Evolutionary conservation across 2,113 vertebrate species (phyloP).

Genomic region (Hypomesus transpacificus): DNA sequence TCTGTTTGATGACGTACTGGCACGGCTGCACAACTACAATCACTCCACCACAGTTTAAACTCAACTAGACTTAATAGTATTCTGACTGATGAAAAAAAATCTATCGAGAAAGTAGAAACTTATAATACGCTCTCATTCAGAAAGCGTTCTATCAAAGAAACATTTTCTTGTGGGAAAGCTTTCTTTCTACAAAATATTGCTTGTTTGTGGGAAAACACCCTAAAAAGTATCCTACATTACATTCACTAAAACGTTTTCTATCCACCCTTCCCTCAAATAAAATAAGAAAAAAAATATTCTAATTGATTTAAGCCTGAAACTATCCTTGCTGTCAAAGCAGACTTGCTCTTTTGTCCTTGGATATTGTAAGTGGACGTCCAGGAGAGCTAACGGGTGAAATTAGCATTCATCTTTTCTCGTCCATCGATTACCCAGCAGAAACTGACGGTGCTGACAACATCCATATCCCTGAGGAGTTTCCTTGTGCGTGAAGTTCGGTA

Average conservation of each 20-base stretch:
- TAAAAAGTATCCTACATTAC: no score
- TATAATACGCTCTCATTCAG: not conserved
- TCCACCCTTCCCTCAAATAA: not conserved
- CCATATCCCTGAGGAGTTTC: slow-evolving; percentile 31
- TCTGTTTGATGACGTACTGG: slow-evolving; percentile 6
- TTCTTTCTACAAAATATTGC: no score
- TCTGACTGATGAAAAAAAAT: no score
- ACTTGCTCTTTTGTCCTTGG: slow-evolving; percentile 43
- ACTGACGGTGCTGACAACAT: slow-evolving; percentile 34
- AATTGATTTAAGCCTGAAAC: slow-evolving; percentile 41
- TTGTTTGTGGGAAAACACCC: no score
- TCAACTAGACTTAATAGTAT: no score
- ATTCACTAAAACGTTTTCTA: not conserved
- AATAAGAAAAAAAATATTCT: not conserved
- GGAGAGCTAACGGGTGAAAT: slow-evolving; percentile 41
- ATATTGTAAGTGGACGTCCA: slow-evolving; percentile 32
- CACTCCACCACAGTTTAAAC: no score
- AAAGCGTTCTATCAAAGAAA: not conserved
- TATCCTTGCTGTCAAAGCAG: slow-evolving; percentile 17
- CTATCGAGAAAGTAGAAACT: not conserved
- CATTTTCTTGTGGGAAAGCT: not conserved
- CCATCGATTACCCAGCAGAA: slow-evolving; percentile 47
- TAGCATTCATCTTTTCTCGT: slow-evolving; percentile 29
- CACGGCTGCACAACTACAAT: not conserved
- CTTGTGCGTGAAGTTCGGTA: slow-evolving; percentile 23